Evolutionary conservation across 2,888 invertebrate species (phyloP), one percentile per base, ranked within the genome.

Genomic region (Litoditis marina): DNA sequence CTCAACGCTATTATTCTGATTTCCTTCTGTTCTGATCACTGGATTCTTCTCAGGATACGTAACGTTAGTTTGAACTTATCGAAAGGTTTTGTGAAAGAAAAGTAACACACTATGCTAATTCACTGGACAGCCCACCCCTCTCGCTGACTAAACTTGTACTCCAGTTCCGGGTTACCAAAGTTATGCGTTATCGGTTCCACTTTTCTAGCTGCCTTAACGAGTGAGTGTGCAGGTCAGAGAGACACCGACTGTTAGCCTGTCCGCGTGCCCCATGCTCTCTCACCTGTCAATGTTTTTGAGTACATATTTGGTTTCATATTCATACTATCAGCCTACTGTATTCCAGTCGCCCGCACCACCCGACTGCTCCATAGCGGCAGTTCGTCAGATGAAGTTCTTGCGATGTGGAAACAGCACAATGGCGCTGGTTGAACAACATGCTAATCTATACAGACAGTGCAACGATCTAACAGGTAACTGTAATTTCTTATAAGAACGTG

Each of bases 401-500:
- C 32, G 55, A 11, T 73, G 71, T 42, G 50, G 31, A 1, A 71
- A 71, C 36, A 44, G 53, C 13, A 66, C 68, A 2, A 64, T 62
- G 25, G 57, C 66, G 2, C 44, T 73, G 6, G 58, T 73, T 8
- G 69, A 65, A 13, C 69, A 73, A 47, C 63, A 69, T 51, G 47
- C 69, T 1, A 66, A 61, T 39, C 64, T 71, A 5, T 63, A 64
- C 30, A 61, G 73, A 16, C 71, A 69, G 58, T 73, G 73, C 44
- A 71, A 70, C 59, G 73, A 73, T 59, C 59, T 73, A 11, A 58
- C 71, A 63, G 73, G 73, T 69, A 50, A 13, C 44, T 46, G 11
- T 39, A 42, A 44, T 6, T 31, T 7, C n/a, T 4, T 6, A 31
- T 30, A 53, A 53, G 36, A 42, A 55, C 8, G 36, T 44, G 4